Evolutionary conservation across 2,113 vertebrate species (phyloP), one percentile per base, ranked within the genome.

Genomic region (Melanerpes aurifrons): DNA sequence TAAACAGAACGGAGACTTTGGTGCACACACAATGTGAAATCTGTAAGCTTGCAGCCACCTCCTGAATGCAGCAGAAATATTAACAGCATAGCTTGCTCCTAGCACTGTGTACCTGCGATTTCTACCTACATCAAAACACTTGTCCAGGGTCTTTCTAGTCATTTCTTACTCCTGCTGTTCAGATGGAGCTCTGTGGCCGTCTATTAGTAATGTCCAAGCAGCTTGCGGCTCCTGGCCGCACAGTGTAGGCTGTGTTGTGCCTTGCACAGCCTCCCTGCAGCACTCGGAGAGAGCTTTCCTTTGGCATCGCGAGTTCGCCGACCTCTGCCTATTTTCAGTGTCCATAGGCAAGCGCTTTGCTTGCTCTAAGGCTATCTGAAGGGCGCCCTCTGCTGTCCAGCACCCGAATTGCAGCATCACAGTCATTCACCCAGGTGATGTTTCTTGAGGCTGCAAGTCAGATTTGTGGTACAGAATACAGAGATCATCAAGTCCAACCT

Each of bases 381-480:
- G 70, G 69, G 94, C 76, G 80, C 94, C 92, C 94, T 95, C 94
- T 96, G 81, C 96, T 83, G 92, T 68, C 86, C 92, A 31, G 57
- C 73, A 22, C 20, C 25, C 82, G 77, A 31, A 96, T 4, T 83
- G 88, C 95, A 95, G 15, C 66, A 22, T 17, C 63, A 4, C 59
- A 1, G 8, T 20, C 56, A 28, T 28, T 22, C 35, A 7, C 15
- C 3, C 35, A 31, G 31, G 5, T 9, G 24, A 6, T 21, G 54
- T 25, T 50, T n/a, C 50, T n/a, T 5, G 9, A 19, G 26, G 47
- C 37, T 37, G 14, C 5, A 4, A 63, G 20, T 9, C 37, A 45
- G 47, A 87, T 59, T 2, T 24, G 47, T n/a, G 22, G 26, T 3
- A 40, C 40, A 40, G 40, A 40, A 40, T 12, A 40, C 40, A 40